Percentiles rank a stretch among this genome's conserved stretches.
These are phyloP conservation scores for Sceliomorpha sp. DNA, from an alignment of 2,888 invertebrate species.

Conservation along the genomic window DNA sequence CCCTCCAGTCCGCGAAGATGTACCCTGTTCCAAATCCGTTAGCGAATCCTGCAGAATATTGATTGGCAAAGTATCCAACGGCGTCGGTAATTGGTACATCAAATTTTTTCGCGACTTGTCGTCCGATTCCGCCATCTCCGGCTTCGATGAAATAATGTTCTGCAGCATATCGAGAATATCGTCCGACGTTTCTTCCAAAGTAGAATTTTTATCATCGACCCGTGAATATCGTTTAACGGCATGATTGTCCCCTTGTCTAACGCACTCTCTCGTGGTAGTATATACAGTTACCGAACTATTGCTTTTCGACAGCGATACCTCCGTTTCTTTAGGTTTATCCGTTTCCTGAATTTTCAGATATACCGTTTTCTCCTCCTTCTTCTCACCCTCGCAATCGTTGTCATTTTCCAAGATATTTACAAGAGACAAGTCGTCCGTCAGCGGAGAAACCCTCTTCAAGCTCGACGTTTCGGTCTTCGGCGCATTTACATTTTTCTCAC, in stretches of 20 bases:
- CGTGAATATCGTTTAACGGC: slow-evolving; percentile 13
- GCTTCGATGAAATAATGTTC: slow-evolving; percentile 82
- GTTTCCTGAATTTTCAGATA: slow-evolving; percentile 54
- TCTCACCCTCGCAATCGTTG: slow-evolving; percentile 63
- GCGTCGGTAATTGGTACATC: slow-evolving; percentile 75
- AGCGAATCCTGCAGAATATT: slow-evolving; percentile 76
- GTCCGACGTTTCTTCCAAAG: slow-evolving; percentile 83
- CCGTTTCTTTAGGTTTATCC: slow-evolving; percentile 55
- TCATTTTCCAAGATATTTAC: slow-evolving; percentile 78
- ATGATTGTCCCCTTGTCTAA: neutral
- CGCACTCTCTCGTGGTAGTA: slow-evolving; percentile 44
- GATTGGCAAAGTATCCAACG: slow-evolving; percentile 73
- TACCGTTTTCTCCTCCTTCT: slow-evolving; percentile 55
- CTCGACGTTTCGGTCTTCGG: slow-evolving; percentile 56
- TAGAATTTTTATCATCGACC: slow-evolving; percentile 25
- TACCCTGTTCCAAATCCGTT: slow-evolving; percentile 67
- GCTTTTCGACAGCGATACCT: slow-evolving; percentile 39
- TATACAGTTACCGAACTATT: slow-evolving; percentile 51
- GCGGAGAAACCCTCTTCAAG: slow-evolving; percentile 75
- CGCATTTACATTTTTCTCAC: slow-evolving; percentile 62
- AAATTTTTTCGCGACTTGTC: slow-evolving; percentile 71
- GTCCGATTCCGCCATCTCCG: slow-evolving; percentile 72
- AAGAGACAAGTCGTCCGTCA: slow-evolving; percentile 75
- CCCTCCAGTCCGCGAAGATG: slow-evolving; percentile 40
- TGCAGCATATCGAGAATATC: slow-evolving; percentile 87